Conservation (phyloP, 2,797 vertebrate species). For the Meriones psammophilus region DNA sequence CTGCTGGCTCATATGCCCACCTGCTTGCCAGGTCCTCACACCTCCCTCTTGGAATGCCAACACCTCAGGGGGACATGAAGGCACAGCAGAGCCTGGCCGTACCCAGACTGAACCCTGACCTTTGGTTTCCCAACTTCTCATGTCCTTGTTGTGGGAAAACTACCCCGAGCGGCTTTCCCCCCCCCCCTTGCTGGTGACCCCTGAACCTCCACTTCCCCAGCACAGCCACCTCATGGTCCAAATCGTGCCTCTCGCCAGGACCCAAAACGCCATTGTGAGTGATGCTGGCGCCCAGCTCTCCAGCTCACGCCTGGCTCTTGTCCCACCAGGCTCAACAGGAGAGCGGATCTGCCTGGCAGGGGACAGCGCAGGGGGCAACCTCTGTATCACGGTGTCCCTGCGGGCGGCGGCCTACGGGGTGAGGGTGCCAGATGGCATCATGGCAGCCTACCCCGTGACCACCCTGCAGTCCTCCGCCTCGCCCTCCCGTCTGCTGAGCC, state of each 20-base stretch:
- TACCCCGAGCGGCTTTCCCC: neutral
- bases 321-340: conserved; percentile 91
- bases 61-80: neutral
- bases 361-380: conserved; percentile 96
- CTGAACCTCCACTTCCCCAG: neutral
- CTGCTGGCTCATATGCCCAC: neutral
- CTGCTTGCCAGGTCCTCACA: neutral
- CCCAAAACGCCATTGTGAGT: neutral
- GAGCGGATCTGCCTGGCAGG: conserved; percentile 94
- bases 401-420: conserved; percentile 93
- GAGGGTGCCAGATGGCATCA: conserved; percentile 93
- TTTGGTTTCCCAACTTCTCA: neutral
- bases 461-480: conserved; percentile 93
- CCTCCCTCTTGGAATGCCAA: neutral
- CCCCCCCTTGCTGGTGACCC: neutral
- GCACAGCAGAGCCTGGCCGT: neutral
- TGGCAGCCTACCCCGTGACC: conserved; percentile 94
- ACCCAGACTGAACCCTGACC: neutral
- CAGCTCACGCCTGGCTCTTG: neutral
- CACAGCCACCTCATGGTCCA: neutral
- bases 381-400: conserved; percentile 93
- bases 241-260: neutral
- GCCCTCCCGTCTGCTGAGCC: conserved; percentile 94
- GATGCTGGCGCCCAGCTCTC: neutral
- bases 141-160: neutral